phyloP scores from a whole-genome alignment of 1,140 invertebrate genomes.

The Listronotus bonariensis region DNA sequence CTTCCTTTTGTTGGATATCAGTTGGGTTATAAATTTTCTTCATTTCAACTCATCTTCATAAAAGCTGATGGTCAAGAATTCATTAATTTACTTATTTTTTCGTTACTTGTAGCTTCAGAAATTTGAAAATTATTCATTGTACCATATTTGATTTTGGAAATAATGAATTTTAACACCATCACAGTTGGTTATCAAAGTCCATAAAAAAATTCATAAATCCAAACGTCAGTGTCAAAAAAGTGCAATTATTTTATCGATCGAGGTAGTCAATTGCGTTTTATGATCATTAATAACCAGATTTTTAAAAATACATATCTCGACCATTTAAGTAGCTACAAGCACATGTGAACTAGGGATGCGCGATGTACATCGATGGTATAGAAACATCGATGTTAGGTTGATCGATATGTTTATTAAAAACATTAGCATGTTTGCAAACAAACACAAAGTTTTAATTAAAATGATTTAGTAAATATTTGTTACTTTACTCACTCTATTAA shows the following conservation, averaged over 20 bases:
- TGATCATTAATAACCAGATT: too few relatives aligned
- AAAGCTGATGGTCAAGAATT: slow-evolving; percentile 52
- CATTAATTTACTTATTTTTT: slow-evolving; percentile 46
- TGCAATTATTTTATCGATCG: neutral
- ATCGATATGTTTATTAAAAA: too few relatives aligned
- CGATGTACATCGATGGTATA: too few relatives aligned
- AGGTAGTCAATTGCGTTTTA: too few relatives aligned
- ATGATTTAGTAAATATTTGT: too few relatives aligned
- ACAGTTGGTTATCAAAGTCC: slow-evolving; percentile 53
- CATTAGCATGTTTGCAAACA: too few relatives aligned
- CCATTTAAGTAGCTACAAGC: too few relatives aligned
- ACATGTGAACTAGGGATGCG: too few relatives aligned
- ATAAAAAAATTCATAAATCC: slow-evolving; percentile 31
- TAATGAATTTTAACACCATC: slow-evolving; percentile 53
- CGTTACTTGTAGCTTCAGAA: slow-evolving; percentile 36
- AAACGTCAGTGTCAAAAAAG: slow-evolving; percentile 6
- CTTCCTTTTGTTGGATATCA: slow-evolving; percentile 53
- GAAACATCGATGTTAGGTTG: too few relatives aligned
- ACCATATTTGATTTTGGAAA: slow-evolving; percentile 50
- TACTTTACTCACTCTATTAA: too few relatives aligned
- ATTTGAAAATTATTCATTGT: slow-evolving; percentile 48
- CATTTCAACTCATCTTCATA: slow-evolving; percentile 55
- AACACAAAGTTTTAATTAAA: too few relatives aligned
- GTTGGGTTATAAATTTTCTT: slow-evolving; percentile 53
- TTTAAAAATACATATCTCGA: too few relatives aligned